phyloP scores from a whole-genome alignment of 2,113 vertebrate species.

The Otolemur garnettii region DNA sequence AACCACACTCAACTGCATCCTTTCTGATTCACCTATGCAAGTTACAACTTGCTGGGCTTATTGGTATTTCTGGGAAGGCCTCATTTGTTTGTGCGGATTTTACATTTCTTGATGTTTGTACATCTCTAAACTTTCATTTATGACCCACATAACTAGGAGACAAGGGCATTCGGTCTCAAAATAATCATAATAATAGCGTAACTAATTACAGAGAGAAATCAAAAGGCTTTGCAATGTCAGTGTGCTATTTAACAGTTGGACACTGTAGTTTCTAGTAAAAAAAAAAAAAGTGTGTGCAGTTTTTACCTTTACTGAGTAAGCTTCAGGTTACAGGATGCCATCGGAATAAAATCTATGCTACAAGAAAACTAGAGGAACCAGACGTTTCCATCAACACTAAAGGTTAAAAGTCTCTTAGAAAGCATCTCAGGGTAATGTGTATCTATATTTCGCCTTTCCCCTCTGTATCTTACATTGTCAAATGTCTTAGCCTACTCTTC shows the following conservation, averaged over 20 bases:
- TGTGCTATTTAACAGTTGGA: not conserved
- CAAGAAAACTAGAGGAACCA: not conserved
- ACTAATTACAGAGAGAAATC: slow-evolving; percentile 31
- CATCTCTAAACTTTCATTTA: too few relatives aligned
- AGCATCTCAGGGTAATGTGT: not conserved
- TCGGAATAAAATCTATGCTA: not conserved
- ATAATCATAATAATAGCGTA: not conserved
- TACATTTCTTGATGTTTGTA: too few relatives aligned
- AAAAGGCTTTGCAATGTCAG: slow-evolving; percentile 25
- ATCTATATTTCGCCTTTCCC: slow-evolving; percentile 2
- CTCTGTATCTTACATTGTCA: not conserved
- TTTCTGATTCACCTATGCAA: too few relatives aligned
- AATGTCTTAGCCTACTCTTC: not conserved
- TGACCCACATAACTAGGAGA: too few relatives aligned
- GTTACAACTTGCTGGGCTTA: too few relatives aligned
- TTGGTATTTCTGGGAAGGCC: too few relatives aligned
- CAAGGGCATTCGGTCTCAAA: too few relatives aligned
- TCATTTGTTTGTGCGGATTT: too few relatives aligned
- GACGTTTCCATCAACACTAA: not conserved
- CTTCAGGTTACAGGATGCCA: not conserved
- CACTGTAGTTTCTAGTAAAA: slow-evolving; percentile 20
- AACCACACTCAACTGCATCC: too few relatives aligned
- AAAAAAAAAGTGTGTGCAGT: not conserved
- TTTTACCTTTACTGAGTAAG: not conserved
- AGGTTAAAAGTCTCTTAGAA: not conserved